Base-by-base conservation (phyloP, 1,140 invertebrate genomes). In the Listronotus bonariensis region DNA sequence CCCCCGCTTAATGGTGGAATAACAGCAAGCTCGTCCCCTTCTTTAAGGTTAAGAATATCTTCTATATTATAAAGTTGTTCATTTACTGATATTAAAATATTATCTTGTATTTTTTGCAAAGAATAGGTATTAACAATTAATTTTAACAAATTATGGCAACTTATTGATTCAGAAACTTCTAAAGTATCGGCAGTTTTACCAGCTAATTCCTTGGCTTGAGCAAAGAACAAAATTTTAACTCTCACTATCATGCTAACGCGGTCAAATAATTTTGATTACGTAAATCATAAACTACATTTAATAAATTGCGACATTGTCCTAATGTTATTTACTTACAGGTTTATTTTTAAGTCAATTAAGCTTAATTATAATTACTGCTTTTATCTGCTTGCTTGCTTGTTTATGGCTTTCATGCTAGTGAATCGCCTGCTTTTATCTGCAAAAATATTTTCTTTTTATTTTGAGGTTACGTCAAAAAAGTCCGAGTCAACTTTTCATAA, bases 1-100 rank as follows among this genome's bases (percentile, higher is more conserved):
- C 93, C 93, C 77, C 92, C 92, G 82, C 92, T 94, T 32, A 95
- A 82, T 0, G 93, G 92, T 56, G 92, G 92, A 72, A 95, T 94
- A 6, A 95, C 83, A 70, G 92, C 92, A 67, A 95, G 83, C 79
- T 89, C 88, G 80, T 93, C 92, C 45, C 82, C 84, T 11, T 84
- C 79, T 34, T 81, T 81, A 10, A 95, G 76, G 6, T 77, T 68
- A 36, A 93, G 71, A 10, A 69, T 48, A 3, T 71, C 77, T 65
- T 87, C 82, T n/a, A 78, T 70, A 17, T 75, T 67, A 66, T 85
- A 82, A 69, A 92, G 92, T 68, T 89, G 85, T 76, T 94, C 88
- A 79, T 96, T 95, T 31, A 92, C 77, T 3, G 93, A 90, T 60
- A 96, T 71, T 31, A 95, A 85, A 38, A 94, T 78, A 72, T 82